Conservation (phyloP, 53 echinoderm and acorn worm species). For the Echinometra lucunter region DNA sequence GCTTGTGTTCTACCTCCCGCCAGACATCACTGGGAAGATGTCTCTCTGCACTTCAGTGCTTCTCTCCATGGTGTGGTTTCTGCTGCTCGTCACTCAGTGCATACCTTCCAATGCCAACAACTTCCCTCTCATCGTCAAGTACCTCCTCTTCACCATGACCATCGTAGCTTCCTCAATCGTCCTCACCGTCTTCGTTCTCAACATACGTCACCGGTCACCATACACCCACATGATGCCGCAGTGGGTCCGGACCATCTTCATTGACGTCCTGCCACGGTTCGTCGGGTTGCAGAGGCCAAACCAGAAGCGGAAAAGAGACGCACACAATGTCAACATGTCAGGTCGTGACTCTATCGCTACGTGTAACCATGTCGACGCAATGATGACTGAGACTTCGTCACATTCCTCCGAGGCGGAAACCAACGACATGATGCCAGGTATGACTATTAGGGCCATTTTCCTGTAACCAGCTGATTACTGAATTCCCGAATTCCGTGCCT, state of each 20-base stretch:
- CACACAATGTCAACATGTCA: background rate
- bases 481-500: too few species aligned
- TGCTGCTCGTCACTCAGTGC: slow-evolving; percentile 87
- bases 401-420: slow-evolving; percentile 66
- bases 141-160: slow-evolving; percentile 90
- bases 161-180: slow-evolving; percentile 90
- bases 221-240: slow-evolving; percentile 85
- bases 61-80: slow-evolving; percentile 94
- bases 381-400: slow-evolving; percentile 70
- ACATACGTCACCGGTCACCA: slow-evolving; percentile 87
- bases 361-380: slow-evolving; percentile 66
- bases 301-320: slow-evolving; percentile 56
- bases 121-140: slow-evolving; percentile 94
- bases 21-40: slow-evolving; percentile 97
- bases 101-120: slow-evolving; percentile 95
- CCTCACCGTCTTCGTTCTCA: slow-evolving; percentile 86
- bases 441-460: background rate
- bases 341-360: slow-evolving; percentile 59
- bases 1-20: slow-evolving; percentile 95
- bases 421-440: slow-evolving; percentile 52
- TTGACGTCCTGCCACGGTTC: slow-evolving; percentile 81
- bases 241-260: slow-evolving; percentile 74
- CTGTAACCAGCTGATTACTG: too few species aligned
- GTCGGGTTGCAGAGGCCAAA: slow-evolving; percentile 78
- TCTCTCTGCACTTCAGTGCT: slow-evolving; percentile 92